These are phyloP conservation scores for Trachelipus rathkii DNA, from an alignment of 1,140 invertebrate genomes.

Conservation along the genomic window DNA sequence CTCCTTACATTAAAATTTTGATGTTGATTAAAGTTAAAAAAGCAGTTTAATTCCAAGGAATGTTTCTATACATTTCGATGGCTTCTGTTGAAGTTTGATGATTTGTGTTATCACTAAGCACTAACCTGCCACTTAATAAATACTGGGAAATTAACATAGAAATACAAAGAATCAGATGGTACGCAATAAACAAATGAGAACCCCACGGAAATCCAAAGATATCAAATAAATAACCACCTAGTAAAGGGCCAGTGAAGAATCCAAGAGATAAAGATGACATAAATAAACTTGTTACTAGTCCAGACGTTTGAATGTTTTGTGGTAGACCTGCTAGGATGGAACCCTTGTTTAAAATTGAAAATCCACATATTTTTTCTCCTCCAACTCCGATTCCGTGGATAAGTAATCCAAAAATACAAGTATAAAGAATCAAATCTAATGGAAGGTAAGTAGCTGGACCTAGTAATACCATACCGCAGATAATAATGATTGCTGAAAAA, in stretches of 20 bases:
- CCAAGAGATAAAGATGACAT: constrained; percentile 78
- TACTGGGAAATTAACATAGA: neutral
- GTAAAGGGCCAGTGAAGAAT: constrained; percentile 74
- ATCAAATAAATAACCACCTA: constrained; percentile 71
- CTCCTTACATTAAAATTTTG: too few relatives aligned
- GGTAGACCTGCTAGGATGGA: constrained; percentile 67
- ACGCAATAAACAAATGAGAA: neutral
- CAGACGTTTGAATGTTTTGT: constrained; percentile 75
- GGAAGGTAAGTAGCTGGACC: constrained; percentile 57
- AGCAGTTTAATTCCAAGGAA: too few relatives aligned
- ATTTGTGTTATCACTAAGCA: too few relatives aligned
- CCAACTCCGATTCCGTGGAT: constrained; percentile 73
- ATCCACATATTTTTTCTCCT: constrained; percentile 73
- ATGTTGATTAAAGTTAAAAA: too few relatives aligned
- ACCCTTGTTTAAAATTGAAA: constrained; percentile 70
- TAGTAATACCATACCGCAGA: constrained; percentile 63
- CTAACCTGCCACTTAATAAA: too few relatives aligned
- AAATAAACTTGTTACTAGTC: constrained; percentile 76
- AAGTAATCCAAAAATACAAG: constrained; percentile 63
- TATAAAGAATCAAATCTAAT: constrained; percentile 24
- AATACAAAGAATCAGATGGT: neutral
- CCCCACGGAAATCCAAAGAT: constrained; percentile 65
- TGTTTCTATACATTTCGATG: too few relatives aligned
- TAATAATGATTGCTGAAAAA: constrained; percentile 62
- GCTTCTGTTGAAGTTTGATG: too few relatives aligned